Evolutionary conservation across 2,888 invertebrate species (phyloP).

Genomic region (Quadroppia sp.): DNA sequence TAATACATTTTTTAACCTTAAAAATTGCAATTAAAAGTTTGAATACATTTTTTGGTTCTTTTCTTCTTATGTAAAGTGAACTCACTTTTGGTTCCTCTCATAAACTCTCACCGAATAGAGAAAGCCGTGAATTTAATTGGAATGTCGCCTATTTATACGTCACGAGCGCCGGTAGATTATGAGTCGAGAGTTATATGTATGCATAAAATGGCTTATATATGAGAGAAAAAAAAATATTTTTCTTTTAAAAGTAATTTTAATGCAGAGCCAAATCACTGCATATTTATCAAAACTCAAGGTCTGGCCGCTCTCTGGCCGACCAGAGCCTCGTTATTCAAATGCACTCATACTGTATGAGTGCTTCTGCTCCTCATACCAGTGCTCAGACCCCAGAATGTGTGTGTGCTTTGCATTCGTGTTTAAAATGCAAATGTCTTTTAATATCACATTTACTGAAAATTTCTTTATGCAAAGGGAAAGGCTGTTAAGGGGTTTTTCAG

Average conservation of each 20-base stretch:
- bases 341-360: background rate
- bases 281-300: conserved; percentile 36
- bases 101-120: background rate
- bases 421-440: background rate
- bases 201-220: background rate
- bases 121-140: conserved; percentile 28
- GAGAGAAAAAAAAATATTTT: background rate
- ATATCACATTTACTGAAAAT: too few relatives aligned
- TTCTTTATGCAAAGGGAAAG: too few relatives aligned
- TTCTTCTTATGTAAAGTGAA: background rate
- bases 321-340: background rate
- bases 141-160: conserved; percentile 26
- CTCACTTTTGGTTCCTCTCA: too few relatives aligned
- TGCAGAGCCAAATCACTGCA: conserved; percentile 33
- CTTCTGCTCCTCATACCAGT: background rate
- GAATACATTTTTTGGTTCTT: background rate
- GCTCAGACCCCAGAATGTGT: background rate
- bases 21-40: background rate
- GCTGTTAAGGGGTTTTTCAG: background rate
- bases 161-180: conserved; percentile 7
- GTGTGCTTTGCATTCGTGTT: conserved; percentile 15
- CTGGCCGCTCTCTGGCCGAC: conserved; percentile 12
- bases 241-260: conserved; percentile 24
- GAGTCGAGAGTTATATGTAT: background rate
- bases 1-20: background rate